Percentiles rank a stretch among this genome's conserved stretches.
These are phyloP conservation scores for Zygaena filipendulae DNA, from an alignment of 2,888 invertebrate species.

Conservation along the genomic window DNA sequence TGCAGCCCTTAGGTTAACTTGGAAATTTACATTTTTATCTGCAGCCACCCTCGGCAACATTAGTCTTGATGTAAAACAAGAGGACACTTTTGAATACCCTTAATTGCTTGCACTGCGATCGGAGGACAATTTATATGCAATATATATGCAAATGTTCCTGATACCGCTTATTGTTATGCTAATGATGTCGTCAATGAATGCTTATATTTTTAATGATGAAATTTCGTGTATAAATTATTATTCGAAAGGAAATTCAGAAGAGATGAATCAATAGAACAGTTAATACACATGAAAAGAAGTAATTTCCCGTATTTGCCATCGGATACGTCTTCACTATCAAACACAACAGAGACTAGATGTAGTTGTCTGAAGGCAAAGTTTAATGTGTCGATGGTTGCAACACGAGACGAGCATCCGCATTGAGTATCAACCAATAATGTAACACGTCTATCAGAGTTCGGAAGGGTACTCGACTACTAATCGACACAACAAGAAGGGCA, in stretches of 20 bases:
- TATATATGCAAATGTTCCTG: constrained; percentile 48
- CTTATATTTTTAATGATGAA: too few species aligned
- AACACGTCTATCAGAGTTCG: constrained; percentile 59
- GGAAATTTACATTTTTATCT: constrained; percentile 22
- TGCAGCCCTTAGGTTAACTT: constrained; percentile 28
- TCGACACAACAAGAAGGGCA: constrained; percentile 62
- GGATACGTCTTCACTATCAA: too few species aligned
- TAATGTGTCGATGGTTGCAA: too few species aligned
- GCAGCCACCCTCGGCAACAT: constrained; percentile 22
- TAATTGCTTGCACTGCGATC: constrained; percentile 39
- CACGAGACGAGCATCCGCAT: constrained; percentile 18
- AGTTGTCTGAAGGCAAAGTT: too few species aligned
- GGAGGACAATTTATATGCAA: constrained; percentile 42
- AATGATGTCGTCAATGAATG: too few species aligned
- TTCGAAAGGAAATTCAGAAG: too few species aligned
- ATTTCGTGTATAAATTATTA: too few species aligned
- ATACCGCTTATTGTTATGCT: too few species aligned
- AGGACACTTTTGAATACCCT: constrained; percentile 24
- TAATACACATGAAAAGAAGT: too few species aligned
- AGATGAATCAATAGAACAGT: too few species aligned
- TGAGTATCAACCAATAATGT: constrained; percentile 27
- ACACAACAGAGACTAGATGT: too few species aligned
- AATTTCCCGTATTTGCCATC: too few species aligned
- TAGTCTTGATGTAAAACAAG: constrained; percentile 44
- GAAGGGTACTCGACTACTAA: constrained; percentile 53